A percentile compares a stretch with the other conserved stretches of the same genome.
Evolutionary conservation across 2,797 vertebrate species (phyloP).

Genomic region (Gadopsis bispinosus): DNA sequence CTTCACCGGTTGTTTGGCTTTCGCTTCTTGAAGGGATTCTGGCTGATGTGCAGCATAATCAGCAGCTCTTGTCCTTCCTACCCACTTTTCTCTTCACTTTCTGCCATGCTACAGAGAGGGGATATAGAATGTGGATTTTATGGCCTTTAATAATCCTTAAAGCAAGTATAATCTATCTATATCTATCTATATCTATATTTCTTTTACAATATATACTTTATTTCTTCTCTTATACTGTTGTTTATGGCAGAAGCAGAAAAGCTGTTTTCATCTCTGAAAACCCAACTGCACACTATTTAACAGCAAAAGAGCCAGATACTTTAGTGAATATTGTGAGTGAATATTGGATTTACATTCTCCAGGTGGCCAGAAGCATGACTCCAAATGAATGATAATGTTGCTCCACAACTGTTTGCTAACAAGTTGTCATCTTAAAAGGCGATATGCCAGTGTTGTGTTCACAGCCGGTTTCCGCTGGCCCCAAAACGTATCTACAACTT

Average conservation of each 20-base stretch:
- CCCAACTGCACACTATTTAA: too few species aligned
- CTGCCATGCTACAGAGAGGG: neutral
- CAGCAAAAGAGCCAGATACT: neutral
- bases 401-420: neutral
- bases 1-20: slow-evolving; percentile 25
- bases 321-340: too few species aligned
- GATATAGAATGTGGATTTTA: neutral
- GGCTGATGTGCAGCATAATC: slow-evolving; percentile 44
- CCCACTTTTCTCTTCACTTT: slow-evolving; percentile 22
- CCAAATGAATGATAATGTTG: neutral
- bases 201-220: neutral
- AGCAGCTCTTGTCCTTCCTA: slow-evolving; percentile 19
- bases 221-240: neutral
- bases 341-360: neutral
- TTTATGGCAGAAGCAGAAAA: neutral
- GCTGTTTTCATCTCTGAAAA: slow-evolving; percentile 7
- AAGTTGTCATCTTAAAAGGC: neutral
- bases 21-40: slow-evolving; percentile 37
- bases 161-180: neutral
- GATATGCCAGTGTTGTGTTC: too few species aligned
- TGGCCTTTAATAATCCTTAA: neutral
- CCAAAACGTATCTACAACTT: neutral
- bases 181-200: too few species aligned
- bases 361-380: neutral
- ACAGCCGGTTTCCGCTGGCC: neutral